Evolutionary conservation across 2,113 vertebrate genomes (phyloP).

Genomic region (Melanerpes formicivorus): DNA sequence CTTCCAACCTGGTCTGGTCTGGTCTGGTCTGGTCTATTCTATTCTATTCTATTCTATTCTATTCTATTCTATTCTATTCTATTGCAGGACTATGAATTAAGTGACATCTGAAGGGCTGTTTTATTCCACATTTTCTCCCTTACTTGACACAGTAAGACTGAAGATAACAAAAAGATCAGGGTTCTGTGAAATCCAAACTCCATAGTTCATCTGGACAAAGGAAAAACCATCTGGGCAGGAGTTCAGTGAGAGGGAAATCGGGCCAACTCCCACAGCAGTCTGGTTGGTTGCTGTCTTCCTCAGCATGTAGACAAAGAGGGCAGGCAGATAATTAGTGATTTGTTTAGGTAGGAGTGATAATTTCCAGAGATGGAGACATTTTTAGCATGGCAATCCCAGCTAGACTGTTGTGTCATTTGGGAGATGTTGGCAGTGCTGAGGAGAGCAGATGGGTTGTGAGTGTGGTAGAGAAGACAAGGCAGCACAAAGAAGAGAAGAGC

Average conservation of each 20-base stretch:
- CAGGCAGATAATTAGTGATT: background rate
- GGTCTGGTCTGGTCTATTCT: too few species aligned
- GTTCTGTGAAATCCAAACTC: background rate
- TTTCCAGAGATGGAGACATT: background rate
- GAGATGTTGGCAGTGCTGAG: background rate
- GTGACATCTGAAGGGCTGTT: background rate
- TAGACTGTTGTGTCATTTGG: background rate
- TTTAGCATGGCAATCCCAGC: background rate
- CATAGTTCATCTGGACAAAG: background rate
- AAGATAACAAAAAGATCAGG: background rate
- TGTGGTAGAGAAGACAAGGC: background rate
- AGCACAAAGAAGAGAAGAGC: background rate
- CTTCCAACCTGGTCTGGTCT: too few species aligned
- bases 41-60: too few species aligned
- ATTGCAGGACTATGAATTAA: background rate
- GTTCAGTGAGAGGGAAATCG: background rate
- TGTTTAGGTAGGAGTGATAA: background rate
- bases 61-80: too few species aligned
- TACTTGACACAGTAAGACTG: background rate
- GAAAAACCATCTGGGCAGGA: background rate
- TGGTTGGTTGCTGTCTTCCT: background rate
- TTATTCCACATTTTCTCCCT: background rate
- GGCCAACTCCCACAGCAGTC: background rate
- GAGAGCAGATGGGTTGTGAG: slow-evolving; percentile 12
- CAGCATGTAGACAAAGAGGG: background rate